phyloP scores from a whole-genome alignment of 2,888 invertebrate species.

The Amiota mariae region DNA sequence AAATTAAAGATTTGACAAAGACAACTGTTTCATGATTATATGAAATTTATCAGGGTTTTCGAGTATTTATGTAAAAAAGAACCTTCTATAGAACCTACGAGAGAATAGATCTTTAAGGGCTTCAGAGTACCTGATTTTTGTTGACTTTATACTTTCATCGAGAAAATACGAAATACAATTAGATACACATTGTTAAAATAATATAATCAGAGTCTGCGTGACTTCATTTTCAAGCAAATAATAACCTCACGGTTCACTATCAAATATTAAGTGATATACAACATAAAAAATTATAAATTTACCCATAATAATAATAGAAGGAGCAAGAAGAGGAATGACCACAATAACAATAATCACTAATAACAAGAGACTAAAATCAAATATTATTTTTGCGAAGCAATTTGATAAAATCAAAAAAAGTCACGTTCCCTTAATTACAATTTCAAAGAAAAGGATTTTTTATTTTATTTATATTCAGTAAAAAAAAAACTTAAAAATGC shows the following conservation, averaged over 20 bases:
- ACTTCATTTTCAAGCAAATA: constrained; percentile 23
- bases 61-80: too few relatives aligned
- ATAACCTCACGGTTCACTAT: constrained; percentile 20
- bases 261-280: neutral
- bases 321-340: constrained; percentile 34
- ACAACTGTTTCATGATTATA: too few relatives aligned
- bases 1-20: too few relatives aligned
- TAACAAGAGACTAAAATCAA: constrained; percentile 30
- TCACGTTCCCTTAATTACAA: constrained; percentile 66
- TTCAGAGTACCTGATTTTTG: too few relatives aligned
- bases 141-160: too few relatives aligned
- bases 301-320: constrained; percentile 51
- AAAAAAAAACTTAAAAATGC: constrained; percentile 49
- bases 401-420: constrained; percentile 62
- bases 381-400: constrained; percentile 25
- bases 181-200: neutral
- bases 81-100: too few relatives aligned
- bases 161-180: neutral
- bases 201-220: constrained; percentile 7
- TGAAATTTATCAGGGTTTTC: too few relatives aligned
- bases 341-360: constrained; percentile 51
- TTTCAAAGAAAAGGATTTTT: constrained; percentile 55
- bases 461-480: constrained; percentile 25
- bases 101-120: too few relatives aligned
- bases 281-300: constrained; percentile 44